These are phyloP conservation scores for Rhadinocentrus ornatus DNA, from an alignment of 2,797 vertebrate genomes.

Conservation along the genomic window DNA sequence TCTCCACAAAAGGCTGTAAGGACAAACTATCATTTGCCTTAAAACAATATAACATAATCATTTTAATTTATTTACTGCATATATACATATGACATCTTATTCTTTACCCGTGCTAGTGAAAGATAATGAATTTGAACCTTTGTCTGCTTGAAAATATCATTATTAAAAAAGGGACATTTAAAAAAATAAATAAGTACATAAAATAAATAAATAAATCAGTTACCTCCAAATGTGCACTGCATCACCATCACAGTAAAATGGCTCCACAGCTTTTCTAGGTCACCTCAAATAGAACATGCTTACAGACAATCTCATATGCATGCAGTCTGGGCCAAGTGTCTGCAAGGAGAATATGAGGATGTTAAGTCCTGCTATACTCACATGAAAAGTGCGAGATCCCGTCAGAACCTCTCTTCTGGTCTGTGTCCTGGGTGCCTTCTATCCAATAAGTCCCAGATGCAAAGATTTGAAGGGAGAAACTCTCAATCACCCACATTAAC, in stretches of 20 bases:
- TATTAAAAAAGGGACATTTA: background rate
- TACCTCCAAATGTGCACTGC: slow-evolving; percentile 12
- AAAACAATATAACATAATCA: background rate
- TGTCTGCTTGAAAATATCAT: background rate
- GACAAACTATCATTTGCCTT: background rate
- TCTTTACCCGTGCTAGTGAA: background rate
- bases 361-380: slow-evolving; percentile 62
- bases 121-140: background rate
- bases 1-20: background rate
- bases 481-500: slow-evolving; percentile 43
- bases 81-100: background rate
- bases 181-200: too few relatives aligned
- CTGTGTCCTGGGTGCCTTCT: slow-evolving; percentile 29
- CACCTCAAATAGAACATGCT: slow-evolving; percentile 32
- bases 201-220: background rate
- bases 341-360: slow-evolving; percentile 5
- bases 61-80: background rate
- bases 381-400: slow-evolving; percentile 56
- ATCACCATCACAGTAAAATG: slow-evolving; percentile 35
- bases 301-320: background rate
- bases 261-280: slow-evolving; percentile 48
- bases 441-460: slow-evolving; percentile 46
- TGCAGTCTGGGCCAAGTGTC: slow-evolving; percentile 5
- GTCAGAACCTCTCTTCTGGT: slow-evolving; percentile 32
- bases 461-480: slow-evolving; percentile 35